Evolutionary conservation across 1,140 invertebrate genomes (phyloP).

Genomic region (Laupala kohalensis): DNA sequence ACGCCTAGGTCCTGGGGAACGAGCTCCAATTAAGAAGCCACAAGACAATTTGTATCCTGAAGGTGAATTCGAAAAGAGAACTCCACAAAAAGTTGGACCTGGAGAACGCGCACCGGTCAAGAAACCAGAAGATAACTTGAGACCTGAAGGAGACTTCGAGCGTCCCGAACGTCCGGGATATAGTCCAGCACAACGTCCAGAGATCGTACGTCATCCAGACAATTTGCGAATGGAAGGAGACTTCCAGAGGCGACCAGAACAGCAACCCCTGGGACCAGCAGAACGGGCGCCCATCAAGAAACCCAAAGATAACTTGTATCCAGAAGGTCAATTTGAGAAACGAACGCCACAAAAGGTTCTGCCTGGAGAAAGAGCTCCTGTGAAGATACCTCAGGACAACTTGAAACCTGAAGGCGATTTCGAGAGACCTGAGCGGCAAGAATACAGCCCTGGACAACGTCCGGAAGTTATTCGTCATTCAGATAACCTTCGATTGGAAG

Average conservation of each 20-base stretch:
- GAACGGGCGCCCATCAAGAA: constrained; percentile 24
- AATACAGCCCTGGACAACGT: constrained; percentile 28
- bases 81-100: constrained; percentile 30
- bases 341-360: constrained; percentile 24
- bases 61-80: constrained; percentile 22
- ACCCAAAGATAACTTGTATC: constrained; percentile 29
- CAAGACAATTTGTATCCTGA: constrained; percentile 25
- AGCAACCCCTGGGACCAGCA: constrained; percentile 18
- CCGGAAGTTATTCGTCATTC: constrained; percentile 23
- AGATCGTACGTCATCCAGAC: constrained; percentile 33
- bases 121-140: constrained; percentile 36
- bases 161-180: constrained; percentile 19
- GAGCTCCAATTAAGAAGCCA: constrained; percentile 22
- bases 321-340: constrained; percentile 30
- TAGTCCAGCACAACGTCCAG: constrained; percentile 26
- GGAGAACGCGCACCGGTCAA: constrained; percentile 31
- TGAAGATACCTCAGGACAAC: constrained; percentile 27
- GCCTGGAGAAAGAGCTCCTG: constrained; percentile 23
- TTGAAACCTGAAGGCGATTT: constrained; percentile 43
- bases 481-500: constrained; percentile 45
- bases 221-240: constrained; percentile 38
- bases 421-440: constrained; percentile 25
- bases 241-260: constrained; percentile 23
- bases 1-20: constrained; percentile 27
- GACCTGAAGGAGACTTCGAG: constrained; percentile 45